These are phyloP conservation scores for Leucoptera coffeella DNA, from an alignment of 2,888 invertebrate species.

Conservation along the genomic window DNA sequence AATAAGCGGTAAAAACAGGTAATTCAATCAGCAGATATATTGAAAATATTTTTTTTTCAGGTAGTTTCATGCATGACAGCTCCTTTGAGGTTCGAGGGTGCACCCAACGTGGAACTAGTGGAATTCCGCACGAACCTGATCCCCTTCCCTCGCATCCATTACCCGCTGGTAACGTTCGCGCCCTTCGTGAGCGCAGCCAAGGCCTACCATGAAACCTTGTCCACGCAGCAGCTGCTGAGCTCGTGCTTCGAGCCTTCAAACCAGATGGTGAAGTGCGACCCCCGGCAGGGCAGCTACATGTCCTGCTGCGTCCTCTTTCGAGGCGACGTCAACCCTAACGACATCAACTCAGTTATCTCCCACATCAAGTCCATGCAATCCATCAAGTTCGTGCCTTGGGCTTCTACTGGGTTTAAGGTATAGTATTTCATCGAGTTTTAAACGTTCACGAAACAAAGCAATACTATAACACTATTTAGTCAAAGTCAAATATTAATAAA, in stretches of 20 bases:
- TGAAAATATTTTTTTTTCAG: conserved; percentile 17
- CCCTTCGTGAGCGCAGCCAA: conserved; percentile 59
- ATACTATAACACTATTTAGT: no score
- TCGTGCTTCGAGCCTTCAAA: conserved; percentile 77
- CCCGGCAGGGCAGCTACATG: conserved; percentile 66
- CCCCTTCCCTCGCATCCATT: conserved; percentile 85
- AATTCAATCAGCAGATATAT: no score
- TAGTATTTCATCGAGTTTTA: neutral
- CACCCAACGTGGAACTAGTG: conserved; percentile 59
- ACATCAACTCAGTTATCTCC: conserved; percentile 66
- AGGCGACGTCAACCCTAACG: conserved; percentile 61
- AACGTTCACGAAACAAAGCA: no score
- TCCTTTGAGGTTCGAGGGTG: conserved; percentile 63
- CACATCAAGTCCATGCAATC: conserved; percentile 64
- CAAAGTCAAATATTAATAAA: no score
- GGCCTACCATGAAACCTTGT: conserved; percentile 57
- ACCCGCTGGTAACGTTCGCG: conserved; percentile 72
- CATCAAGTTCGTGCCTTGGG: conserved; percentile 77
- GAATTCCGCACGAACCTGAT: conserved; percentile 79
- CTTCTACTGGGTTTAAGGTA: conserved; percentile 76
- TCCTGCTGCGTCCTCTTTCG: conserved; percentile 65
- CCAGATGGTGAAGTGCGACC: conserved; percentile 76
- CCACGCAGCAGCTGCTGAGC: conserved; percentile 66
- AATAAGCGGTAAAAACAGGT: no score
- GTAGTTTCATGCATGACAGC: conserved; percentile 66